Conservation (phyloP, 1,140 invertebrate species). For the Himalopsyche phryganea region DNA sequence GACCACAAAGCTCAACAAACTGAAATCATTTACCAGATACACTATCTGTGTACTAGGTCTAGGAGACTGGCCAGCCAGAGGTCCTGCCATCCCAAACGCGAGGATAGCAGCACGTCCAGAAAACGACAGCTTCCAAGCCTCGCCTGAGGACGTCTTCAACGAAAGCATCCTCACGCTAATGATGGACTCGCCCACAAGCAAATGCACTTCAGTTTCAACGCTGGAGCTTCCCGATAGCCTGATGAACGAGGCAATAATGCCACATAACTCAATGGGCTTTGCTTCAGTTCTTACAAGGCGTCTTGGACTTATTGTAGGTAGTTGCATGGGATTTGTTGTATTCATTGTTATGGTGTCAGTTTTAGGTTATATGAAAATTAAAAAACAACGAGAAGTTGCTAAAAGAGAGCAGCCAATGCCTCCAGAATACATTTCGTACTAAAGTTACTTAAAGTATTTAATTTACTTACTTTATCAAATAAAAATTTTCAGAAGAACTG, state of each 20-base stretch:
- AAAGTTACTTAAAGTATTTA: too few relatives aligned
- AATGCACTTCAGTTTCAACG: slow-evolving; percentile 73
- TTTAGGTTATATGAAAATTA: slow-evolving; percentile 81
- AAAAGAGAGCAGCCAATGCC: slow-evolving; percentile 65
- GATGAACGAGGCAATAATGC: slow-evolving; percentile 59
- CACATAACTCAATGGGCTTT: slow-evolving; percentile 61
- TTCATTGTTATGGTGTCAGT: slow-evolving; percentile 78
- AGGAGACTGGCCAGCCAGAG: slow-evolving; percentile 47
- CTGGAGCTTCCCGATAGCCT: slow-evolving; percentile 66
- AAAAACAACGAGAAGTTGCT: slow-evolving; percentile 71
- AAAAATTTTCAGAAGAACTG: too few relatives aligned
- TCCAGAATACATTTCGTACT: slow-evolving; percentile 55
- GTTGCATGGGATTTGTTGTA: slow-evolving; percentile 79
- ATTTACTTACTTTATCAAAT: too few relatives aligned
- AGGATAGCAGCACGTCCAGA: slow-evolving; percentile 51
- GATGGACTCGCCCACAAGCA: slow-evolving; percentile 69
- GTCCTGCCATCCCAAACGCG: slow-evolving; percentile 45
- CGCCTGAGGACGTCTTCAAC: slow-evolving; percentile 35
- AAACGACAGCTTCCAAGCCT: slow-evolving; percentile 41
- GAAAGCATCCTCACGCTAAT: slow-evolving; percentile 59
- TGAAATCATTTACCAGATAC: slow-evolving; percentile 75
- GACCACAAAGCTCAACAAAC: slow-evolving; percentile 66
- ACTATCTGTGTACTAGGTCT: slow-evolving; percentile 80
- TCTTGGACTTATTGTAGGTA: slow-evolving; percentile 78
- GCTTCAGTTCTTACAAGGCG: slow-evolving; percentile 70